Evolutionary conservation across 2,888 invertebrate genomes (phyloP), one percentile per base, ranked within the genome.

Genomic region (Ariolimax columbianus): DNA sequence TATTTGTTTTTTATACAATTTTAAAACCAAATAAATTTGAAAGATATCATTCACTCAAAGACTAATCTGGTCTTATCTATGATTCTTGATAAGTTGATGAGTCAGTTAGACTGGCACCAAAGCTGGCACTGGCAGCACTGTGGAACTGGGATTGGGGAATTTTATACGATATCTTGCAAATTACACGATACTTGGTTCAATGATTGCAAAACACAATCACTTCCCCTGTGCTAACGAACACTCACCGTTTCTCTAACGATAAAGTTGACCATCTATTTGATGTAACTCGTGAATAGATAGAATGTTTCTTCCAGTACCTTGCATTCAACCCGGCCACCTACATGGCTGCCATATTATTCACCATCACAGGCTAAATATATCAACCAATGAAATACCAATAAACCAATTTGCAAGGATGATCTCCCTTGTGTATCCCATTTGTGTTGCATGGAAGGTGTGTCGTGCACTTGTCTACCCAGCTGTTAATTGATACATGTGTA

Each of bases 341-440:
- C 84, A 84, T 83, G 86, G 86, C 86, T 80, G 86, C 86, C 86
- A 86, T 86, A 85, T 87, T 85, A 85, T 78, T 83, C 87, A 85
- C 83, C 83, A 77, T 85, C 83, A 83, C 78, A 55, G 79, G 73
- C 77, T 84, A 84, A 70, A 84, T 72, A 84, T 84, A 84, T 36
- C 66, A 59, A 43, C 84, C 84, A 84, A 84, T 84, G 33, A 72
- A 79, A 84, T 11, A 72, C 30, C 51, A 70, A 63, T 59, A 70
- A 68, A 78, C 19, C 40, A 47, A 17, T 83, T 47, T n/a, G 17
- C 55, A 68, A 23, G 83, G 78, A 70, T 83, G 83, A 51, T 78
- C 72, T 70, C 83, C 83, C 83, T 55, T 83, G 30, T 40, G 43
- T n/a, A 30, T n/a, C 73, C 30, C n/a, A 11, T 11, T 63, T 55